phyloP scores from a whole-genome alignment of 1,140 invertebrate species.

The Micrasema minimum region DNA sequence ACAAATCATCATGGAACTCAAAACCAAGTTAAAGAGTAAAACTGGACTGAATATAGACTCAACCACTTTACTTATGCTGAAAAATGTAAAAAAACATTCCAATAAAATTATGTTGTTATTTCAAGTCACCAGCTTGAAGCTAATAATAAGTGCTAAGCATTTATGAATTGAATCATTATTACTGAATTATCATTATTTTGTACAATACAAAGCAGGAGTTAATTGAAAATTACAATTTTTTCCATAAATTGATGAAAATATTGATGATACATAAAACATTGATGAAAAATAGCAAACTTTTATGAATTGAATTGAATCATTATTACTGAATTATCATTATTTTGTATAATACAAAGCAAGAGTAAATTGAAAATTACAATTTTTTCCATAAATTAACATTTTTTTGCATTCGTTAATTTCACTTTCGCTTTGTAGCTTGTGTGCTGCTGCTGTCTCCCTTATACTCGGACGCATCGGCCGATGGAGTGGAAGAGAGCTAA shows the following conservation, averaged over 20 bases:
- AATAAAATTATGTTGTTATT: not conserved
- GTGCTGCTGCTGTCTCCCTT: not conserved
- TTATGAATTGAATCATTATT: not conserved
- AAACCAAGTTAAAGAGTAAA: slow-evolving; percentile 38
- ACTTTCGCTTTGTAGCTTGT: too few species aligned
- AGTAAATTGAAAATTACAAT: too few species aligned
- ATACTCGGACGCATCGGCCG: not conserved
- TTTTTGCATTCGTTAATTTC: too few species aligned
- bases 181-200: too few species aligned
- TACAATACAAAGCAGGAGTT: too few species aligned
- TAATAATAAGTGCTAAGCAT: not conserved
- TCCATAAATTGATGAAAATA: too few species aligned
- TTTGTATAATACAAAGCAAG: too few species aligned
- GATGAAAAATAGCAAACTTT: not conserved
- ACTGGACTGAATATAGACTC: slow-evolving; percentile 37
- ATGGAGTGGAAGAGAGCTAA: too few species aligned
- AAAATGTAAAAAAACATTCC: slow-evolving; percentile 11
- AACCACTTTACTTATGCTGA: slow-evolving; percentile 39
- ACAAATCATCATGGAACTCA: slow-evolving; percentile 47
- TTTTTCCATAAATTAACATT: too few species aligned
- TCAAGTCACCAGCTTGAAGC: not conserved
- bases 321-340: too few species aligned
- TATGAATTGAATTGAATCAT: too few species aligned
- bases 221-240: too few species aligned
- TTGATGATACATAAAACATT: not conserved